Evolutionary conservation across 2,113 vertebrate genomes (phyloP).

Genomic region (Willisornis vidua): DNA sequence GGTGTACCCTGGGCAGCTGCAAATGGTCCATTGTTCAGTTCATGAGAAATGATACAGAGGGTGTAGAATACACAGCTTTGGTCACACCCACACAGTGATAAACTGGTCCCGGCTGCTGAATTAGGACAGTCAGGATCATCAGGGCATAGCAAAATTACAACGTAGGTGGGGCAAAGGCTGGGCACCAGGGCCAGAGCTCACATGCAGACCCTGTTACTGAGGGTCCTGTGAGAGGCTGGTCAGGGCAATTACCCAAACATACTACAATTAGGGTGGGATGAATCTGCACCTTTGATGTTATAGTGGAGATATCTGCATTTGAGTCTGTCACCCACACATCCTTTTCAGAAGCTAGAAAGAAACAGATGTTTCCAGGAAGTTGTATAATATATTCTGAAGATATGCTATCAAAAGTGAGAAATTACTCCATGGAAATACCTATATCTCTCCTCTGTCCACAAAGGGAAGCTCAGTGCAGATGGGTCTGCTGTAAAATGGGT

Average conservation of each 20-base stretch:
- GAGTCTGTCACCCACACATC: not conserved
- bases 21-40: too few species aligned
- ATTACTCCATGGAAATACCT: not conserved
- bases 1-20: too few species aligned
- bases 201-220: not conserved
- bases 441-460: not conserved
- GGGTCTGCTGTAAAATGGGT: not conserved
- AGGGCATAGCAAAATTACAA: not conserved
- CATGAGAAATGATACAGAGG: too few species aligned
- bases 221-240: not conserved
- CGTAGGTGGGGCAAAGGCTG: not conserved
- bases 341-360: not conserved
- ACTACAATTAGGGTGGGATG: not conserved
- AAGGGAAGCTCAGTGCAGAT: not conserved
- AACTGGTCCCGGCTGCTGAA: too few species aligned
- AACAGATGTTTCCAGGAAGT: not conserved
- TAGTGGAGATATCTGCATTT: not conserved
- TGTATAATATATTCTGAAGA: not conserved
- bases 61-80: too few species aligned
- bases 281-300: not conserved
- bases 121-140: not conserved
- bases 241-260: not conserved
- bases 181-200: not conserved
- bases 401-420: not conserved
- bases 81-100: too few species aligned